Evolutionary conservation across 2,888 invertebrate species (phyloP).

Genomic region (Caenorhabditis japonica): DNA sequence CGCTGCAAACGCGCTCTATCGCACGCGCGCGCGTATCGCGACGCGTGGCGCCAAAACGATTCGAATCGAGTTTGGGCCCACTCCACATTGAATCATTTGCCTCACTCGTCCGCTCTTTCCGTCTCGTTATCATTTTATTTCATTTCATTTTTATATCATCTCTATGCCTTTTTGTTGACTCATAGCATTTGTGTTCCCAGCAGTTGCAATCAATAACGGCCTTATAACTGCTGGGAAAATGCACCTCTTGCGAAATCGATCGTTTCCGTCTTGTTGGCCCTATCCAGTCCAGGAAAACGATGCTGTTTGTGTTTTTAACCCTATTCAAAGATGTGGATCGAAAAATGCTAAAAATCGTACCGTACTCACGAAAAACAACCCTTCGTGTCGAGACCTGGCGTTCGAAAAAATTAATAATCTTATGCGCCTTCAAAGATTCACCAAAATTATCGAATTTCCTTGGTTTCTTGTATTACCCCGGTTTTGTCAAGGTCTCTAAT

Average conservation of each 20-base stretch:
- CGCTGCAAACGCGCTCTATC: slow-evolving; percentile 22
- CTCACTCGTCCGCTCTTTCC: not conserved
- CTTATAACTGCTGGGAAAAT: too few species aligned
- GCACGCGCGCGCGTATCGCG: slow-evolving; percentile 37
- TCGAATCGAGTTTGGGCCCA: slow-evolving; percentile 33
- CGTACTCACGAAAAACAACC: too few species aligned
- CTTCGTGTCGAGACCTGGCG: too few species aligned
- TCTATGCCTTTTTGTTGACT: slow-evolving; percentile 9
- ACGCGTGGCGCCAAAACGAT: slow-evolving; percentile 48
- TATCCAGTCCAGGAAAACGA: not conserved
- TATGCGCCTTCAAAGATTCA: too few species aligned
- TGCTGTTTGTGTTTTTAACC: too few species aligned
- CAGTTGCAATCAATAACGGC: not conserved
- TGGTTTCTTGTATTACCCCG: too few species aligned
- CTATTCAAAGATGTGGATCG: too few species aligned
- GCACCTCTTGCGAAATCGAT: not conserved
- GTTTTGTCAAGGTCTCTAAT: not conserved
- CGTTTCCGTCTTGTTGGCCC: not conserved
- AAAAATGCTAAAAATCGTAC: too few species aligned
- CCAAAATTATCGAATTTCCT: too few species aligned
- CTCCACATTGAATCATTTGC: not conserved
- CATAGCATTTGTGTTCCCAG: not conserved
- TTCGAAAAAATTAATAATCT: too few species aligned
- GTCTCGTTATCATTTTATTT: slow-evolving; percentile 2
- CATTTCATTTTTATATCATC: not conserved